A percentile compares a stretch with the other conserved stretches of the same genome.
These are phyloP conservation scores for Rachycentron canadum DNA, from an alignment of 2,797 vertebrate genomes.

Conservation along the genomic window DNA sequence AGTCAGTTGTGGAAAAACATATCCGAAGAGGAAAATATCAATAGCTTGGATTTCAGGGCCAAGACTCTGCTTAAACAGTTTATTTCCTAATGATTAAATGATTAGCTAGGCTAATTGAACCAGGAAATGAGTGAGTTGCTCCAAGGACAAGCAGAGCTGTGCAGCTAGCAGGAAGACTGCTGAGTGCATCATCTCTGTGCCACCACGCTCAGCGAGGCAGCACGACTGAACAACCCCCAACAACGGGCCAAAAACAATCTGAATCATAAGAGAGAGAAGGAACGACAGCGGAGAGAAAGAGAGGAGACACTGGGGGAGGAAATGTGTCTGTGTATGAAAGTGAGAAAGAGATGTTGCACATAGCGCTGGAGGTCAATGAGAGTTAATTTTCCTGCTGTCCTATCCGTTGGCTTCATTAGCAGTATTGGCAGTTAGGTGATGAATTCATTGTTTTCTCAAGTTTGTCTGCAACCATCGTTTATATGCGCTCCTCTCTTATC, in stretches of 20 bases:
- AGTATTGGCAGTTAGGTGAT: conserved; percentile 82
- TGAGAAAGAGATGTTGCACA: conserved; percentile 27
- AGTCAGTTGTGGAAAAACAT: conserved; percentile 13
- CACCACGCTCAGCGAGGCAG: conserved; percentile 1
- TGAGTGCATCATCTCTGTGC: conserved; percentile 47
- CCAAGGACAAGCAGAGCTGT: conserved; percentile 53
- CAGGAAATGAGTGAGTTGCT: conserved; percentile 72
- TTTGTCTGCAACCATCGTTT: conserved; percentile 78
- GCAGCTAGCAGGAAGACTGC: conserved; percentile 48
- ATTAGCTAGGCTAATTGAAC: conserved; percentile 75
- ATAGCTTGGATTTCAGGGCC: conserved; percentile 46
- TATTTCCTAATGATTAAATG: conserved; percentile 78
- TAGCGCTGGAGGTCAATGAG: conserved; percentile 69
- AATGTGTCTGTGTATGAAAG: conserved; percentile 1
- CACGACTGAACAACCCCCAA: neutral
- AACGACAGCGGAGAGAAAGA: neutral
- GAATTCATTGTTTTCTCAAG: conserved; percentile 80
- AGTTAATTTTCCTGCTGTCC: conserved; percentile 83
- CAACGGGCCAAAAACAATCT: neutral
- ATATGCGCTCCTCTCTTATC: conserved; percentile 64
- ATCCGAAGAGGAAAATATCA: conserved; percentile 40
- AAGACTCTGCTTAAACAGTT: conserved; percentile 57
- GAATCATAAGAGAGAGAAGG: conserved; percentile 9
- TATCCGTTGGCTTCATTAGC: conserved; percentile 84
- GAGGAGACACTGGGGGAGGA: neutral